Conservation (phyloP, 2,113 vertebrate species). For the Henicopernis longicauda region DNA sequence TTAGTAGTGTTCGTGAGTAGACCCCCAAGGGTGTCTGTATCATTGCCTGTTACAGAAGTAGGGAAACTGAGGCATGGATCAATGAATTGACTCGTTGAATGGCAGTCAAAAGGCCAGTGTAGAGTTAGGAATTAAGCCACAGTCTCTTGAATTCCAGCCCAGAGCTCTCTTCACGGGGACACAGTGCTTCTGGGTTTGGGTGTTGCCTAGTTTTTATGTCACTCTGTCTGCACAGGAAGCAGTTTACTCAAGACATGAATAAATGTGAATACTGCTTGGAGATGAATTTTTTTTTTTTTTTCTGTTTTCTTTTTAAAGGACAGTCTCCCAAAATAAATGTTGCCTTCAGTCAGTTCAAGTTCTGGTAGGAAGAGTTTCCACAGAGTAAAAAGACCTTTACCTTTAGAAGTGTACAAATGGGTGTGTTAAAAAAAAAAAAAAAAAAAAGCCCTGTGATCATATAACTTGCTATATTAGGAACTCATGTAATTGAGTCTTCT, state of each 20-base stretch:
- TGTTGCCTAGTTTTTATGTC: neutral
- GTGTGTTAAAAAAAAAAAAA: neutral
- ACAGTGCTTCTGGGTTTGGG: neutral
- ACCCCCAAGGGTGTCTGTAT: neutral
- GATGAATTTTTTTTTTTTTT: neutral
- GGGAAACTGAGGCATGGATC: neutral
- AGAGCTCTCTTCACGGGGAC: neutral
- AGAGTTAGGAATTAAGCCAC: neutral
- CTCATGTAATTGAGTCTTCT: neutral
- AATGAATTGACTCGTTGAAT: neutral
- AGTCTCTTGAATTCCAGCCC: neutral
- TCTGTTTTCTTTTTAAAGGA: conserved; percentile 13
- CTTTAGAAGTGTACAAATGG: neutral
- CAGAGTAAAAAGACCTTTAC: neutral
- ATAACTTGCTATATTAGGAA: conserved; percentile 15
- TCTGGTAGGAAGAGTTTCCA: conserved; percentile 27
- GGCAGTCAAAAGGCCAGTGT: neutral
- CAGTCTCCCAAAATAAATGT: conserved; percentile 28
- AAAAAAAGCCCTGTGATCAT: neutral
- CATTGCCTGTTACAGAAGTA: neutral
- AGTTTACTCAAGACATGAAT: neutral
- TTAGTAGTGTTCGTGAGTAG: neutral
- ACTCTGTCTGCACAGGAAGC: conserved; percentile 53
- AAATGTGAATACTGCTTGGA: neutral
- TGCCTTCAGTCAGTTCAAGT: conserved; percentile 12